phyloP scores from a whole-genome alignment of 1,140 invertebrate genomes.

The Cydia fagiglandana region DNA sequence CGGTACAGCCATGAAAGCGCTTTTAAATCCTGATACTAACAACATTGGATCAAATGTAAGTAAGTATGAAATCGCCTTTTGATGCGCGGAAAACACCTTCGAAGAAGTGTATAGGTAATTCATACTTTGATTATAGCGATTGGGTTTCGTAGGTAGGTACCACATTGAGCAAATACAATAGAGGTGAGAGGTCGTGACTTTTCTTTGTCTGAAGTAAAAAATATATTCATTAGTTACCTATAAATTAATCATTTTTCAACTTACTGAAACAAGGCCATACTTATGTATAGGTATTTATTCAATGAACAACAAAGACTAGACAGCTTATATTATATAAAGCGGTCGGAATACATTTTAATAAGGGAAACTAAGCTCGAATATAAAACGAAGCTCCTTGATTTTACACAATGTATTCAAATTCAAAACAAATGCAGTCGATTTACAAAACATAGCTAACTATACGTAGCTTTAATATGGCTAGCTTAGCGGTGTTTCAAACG shows the following conservation, averaged over 20 bases:
- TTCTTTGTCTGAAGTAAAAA: constrained; percentile 27
- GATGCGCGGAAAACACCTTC: constrained; percentile 24
- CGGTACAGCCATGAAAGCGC: constrained; percentile 14
- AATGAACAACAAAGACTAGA: constrained; percentile 29
- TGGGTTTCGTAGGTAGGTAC: not conserved
- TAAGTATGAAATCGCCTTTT: constrained; percentile 22
- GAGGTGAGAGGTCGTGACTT: constrained; percentile 21
- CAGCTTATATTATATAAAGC: not conserved
- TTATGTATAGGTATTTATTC: not conserved
- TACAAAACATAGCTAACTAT: constrained; percentile 20
- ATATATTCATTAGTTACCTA: constrained; percentile 18
- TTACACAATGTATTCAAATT: constrained; percentile 13
- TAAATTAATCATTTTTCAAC: constrained; percentile 18
- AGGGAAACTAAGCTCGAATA: constrained; percentile 21
- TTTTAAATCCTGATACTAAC: not conserved
- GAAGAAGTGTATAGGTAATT: constrained; percentile 5
- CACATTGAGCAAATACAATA: constrained; percentile 24
- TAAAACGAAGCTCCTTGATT: not conserved
- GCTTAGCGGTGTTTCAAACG: constrained; percentile 43
- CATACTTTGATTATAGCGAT: not conserved
- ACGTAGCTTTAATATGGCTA: constrained; percentile 38
- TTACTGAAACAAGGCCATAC: constrained; percentile 27
- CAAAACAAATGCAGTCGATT: constrained; percentile 18
- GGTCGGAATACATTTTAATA: constrained; percentile 21
- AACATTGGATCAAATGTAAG: constrained; percentile 26